A percentile compares a stretch with the other conserved stretches of the same genome.
Evolutionary conservation across 2,888 invertebrate genomes (phyloP).

Genomic region (Rambutsinella grinnellia): DNA sequence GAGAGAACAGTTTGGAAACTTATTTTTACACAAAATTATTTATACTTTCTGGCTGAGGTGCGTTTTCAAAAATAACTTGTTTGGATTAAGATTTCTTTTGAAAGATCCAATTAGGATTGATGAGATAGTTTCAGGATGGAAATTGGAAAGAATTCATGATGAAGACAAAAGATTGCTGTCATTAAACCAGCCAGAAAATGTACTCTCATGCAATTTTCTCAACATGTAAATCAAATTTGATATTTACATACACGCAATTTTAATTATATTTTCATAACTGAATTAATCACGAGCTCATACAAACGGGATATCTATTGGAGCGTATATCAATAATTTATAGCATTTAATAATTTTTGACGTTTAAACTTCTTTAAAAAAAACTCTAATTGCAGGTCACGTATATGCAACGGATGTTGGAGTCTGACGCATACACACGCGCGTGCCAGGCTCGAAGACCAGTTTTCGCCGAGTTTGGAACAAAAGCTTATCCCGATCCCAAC

Average conservation of each 20-base stretch:
- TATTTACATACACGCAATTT: no score
- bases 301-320: no score
- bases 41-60: not conserved
- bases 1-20: slow-evolving; percentile 5
- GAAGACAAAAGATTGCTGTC: not conserved
- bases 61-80: slow-evolving; percentile 23
- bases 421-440: slow-evolving; percentile 70
- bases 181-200: not conserved
- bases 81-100: slow-evolving; percentile 32
- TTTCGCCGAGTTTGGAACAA: slow-evolving; percentile 67
- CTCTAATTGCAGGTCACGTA: slow-evolving; percentile 68
- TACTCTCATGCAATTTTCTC: no score
- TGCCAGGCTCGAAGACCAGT: slow-evolving; percentile 70
- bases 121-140: slow-evolving; percentile 13
- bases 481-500: slow-evolving; percentile 60
- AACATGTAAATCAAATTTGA: no score
- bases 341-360: not conserved
- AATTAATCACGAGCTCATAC: no score
- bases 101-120: slow-evolving; percentile 29
- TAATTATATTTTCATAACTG: no score
- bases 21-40: slow-evolving; percentile 19
- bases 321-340: not conserved
- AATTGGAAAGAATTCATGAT: no score
- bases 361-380: no score
- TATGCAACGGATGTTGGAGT: slow-evolving; percentile 69